phyloP scores from a whole-genome alignment of 2,113 vertebrate genomes.

The Oceanodroma tethys region DNA sequence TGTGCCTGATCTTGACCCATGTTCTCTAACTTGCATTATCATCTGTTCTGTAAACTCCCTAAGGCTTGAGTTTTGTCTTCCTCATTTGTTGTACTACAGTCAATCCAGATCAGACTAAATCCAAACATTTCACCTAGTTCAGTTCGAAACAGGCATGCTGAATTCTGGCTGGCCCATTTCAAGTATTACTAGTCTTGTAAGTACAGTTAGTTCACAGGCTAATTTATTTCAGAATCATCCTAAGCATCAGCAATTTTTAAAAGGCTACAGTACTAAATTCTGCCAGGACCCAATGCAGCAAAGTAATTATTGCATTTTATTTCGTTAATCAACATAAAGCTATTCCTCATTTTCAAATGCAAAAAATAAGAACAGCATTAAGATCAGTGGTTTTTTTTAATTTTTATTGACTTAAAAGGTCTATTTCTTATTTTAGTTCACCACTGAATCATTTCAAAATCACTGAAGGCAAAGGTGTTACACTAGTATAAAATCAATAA shows the following conservation, averaged over 20 bases:
- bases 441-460: conserved; percentile 24
- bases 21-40: background rate
- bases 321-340: background rate
- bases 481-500: conserved; percentile 17
- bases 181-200: background rate
- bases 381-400: background rate
- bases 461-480: conserved; percentile 18
- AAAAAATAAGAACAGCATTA: background rate
- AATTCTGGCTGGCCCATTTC: background rate
- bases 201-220: background rate
- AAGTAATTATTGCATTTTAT: background rate
- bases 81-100: background rate
- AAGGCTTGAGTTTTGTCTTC: background rate
- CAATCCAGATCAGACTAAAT: background rate
- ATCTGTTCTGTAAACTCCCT: background rate
- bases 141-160: background rate
- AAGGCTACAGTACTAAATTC: background rate
- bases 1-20: background rate
- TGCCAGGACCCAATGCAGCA: background rate
- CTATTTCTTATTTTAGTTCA: conserved; percentile 6
- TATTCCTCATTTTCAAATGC: background rate
- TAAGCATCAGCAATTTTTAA: background rate
- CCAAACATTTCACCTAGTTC: background rate
- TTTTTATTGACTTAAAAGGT: background rate
- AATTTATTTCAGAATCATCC: background rate